Evolutionary conservation across 2,888 invertebrate species (phyloP).

Genomic region (Campaea margaritaria): DNA sequence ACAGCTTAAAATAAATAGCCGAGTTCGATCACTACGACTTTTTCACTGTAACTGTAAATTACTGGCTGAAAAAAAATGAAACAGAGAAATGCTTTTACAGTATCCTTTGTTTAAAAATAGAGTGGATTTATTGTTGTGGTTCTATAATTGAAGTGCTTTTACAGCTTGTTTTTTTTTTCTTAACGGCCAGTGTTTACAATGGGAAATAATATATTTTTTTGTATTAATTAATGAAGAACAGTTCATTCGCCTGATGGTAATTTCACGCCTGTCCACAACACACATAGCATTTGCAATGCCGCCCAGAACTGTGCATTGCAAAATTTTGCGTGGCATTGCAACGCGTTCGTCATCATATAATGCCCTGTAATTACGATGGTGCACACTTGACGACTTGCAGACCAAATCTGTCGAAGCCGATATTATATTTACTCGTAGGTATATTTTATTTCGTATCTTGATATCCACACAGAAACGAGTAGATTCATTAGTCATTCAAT

Average conservation of each 20-base stretch:
- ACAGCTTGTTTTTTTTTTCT: neutral
- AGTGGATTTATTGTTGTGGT: constrained; percentile 9
- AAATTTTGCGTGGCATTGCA: no score
- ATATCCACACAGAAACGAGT: neutral
- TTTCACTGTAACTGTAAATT: constrained; percentile 39
- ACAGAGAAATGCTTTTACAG: constrained; percentile 27
- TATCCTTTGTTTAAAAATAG: constrained; percentile 26
- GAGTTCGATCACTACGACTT: constrained; percentile 50
- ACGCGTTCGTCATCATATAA: no score
- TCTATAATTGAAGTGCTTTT: constrained; percentile 12
- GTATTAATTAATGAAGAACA: no score
- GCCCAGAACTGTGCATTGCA: no score
- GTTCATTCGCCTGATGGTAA: no score
- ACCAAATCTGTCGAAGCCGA: no score
- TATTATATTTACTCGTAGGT: no score
- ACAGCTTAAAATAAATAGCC: constrained; percentile 52
- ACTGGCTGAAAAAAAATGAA: constrained; percentile 31
- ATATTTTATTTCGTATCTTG: neutral
- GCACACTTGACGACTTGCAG: no score
- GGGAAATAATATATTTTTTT: neutral
- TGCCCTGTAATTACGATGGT: no score
- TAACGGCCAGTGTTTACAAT: neutral
- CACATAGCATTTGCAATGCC: no score
- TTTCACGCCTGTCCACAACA: no score
- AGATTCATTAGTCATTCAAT: constrained; percentile 30